phyloP scores from a whole-genome alignment of 2,888 invertebrate species.

The Trissonchulus sp. region DNA sequence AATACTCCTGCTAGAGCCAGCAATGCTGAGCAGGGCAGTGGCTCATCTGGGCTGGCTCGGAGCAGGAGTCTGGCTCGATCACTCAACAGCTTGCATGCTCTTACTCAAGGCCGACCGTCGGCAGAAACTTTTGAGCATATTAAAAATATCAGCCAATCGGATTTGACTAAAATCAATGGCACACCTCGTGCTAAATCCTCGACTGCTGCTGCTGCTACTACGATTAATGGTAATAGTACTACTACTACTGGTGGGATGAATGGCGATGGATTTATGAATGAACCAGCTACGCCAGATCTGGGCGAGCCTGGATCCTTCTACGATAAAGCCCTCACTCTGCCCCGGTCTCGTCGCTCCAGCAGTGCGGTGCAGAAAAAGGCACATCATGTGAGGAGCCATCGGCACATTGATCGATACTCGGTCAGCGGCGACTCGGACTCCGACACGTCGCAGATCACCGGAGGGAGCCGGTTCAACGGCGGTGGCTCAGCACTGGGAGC shows the following conservation, averaged over 20 bases:
- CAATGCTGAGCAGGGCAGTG: not conserved
- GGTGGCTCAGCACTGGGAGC: not conserved
- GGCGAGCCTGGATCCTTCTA: conserved; percentile 24
- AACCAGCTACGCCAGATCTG: not conserved
- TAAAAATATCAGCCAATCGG: no score
- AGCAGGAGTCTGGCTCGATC: conserved; percentile 24
- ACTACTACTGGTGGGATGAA: not conserved
- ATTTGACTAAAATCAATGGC: not conserved
- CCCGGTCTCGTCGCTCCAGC: conserved; percentile 8
- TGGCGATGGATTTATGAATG: not conserved
- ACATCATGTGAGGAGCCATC: not conserved
- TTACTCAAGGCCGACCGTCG: not conserved
- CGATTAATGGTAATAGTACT: not conserved
- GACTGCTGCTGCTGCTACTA: conserved; percentile 2
- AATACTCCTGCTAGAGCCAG: not conserved
- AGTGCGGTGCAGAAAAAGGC: conserved; percentile 16
- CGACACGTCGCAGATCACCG: not conserved
- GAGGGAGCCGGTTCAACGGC: not conserved
- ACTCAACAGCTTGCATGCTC: conserved; percentile 21
- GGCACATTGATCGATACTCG: conserved; percentile 19
- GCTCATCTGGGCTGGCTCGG: not conserved
- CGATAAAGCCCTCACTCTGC: conserved; percentile 21
- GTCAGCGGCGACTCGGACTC: conserved; percentile 29
- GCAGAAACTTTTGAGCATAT: not conserved
- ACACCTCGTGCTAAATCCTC: not conserved